Evolutionary conservation across 2,888 invertebrate genomes (phyloP).

Genomic region (Bugulina stolonifera): DNA sequence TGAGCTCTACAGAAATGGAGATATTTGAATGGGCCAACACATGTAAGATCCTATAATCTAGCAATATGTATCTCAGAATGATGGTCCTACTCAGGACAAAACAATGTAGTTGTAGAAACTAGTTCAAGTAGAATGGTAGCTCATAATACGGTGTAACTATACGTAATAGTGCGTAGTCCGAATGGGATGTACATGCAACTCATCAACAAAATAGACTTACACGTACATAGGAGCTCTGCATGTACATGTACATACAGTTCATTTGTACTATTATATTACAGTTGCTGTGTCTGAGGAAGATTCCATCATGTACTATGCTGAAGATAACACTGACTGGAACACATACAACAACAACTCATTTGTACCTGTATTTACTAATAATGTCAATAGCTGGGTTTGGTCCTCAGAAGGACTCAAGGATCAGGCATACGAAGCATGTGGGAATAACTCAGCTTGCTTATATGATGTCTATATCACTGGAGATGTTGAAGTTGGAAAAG

Average conservation of each 20-base stretch:
- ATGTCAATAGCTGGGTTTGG: constrained; percentile 2
- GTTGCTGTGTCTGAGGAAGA: constrained; percentile 13
- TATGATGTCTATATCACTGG: constrained; percentile 14
- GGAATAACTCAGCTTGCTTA: neutral
- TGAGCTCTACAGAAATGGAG: neutral
- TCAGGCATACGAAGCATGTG: neutral
- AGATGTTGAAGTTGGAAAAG: neutral
- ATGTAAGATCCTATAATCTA: neutral
- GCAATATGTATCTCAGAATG: too few relatives aligned
- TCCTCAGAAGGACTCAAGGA: constrained; percentile 1
- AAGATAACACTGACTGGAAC: neutral
- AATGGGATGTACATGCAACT: too few relatives aligned
- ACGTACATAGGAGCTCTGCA: too few relatives aligned
- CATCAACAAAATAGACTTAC: too few relatives aligned
- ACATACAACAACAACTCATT: constrained; percentile 15
- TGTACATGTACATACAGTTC: too few relatives aligned
- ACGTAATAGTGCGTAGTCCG: too few relatives aligned
- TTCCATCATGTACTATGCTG: constrained; percentile 3
- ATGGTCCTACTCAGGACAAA: too few relatives aligned
- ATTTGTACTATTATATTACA: too few relatives aligned
- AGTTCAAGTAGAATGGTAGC: too few relatives aligned
- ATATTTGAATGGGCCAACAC: constrained; percentile 10
- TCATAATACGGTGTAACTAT: too few relatives aligned
- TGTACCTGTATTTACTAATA: constrained; percentile 8
- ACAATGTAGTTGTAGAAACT: too few relatives aligned